Percentiles rank a stretch among this genome's conserved stretches.
Conservation (phyloP, 2,113 vertebrate genomes). For the Saccopteryx bilineata region DNA sequence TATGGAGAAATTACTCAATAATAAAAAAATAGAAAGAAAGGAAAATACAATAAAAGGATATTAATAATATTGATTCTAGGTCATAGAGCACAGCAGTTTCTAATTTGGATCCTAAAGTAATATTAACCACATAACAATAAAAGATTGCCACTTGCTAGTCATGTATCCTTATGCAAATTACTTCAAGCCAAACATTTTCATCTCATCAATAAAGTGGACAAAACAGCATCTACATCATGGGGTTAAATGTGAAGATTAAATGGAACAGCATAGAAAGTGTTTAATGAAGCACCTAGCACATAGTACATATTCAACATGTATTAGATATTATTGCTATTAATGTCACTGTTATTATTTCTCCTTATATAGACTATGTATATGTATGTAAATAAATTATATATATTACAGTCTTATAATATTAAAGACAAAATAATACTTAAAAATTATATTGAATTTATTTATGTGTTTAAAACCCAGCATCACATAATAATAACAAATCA, state of each 20-base stretch:
- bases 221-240: not conserved
- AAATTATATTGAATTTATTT: not conserved
- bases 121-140: not conserved
- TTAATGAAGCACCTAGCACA: not conserved
- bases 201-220: not conserved
- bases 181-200: not conserved
- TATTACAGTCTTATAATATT: not conserved
- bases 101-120: not conserved
- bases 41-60: not conserved
- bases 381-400: not conserved
- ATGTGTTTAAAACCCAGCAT: not conserved
- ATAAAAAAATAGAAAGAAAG: not conserved
- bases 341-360: constrained; percentile 8
- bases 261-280: not conserved
- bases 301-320: not conserved
- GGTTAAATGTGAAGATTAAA: not conserved
- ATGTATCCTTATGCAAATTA: not conserved
- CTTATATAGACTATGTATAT: not conserved
- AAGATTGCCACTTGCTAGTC: not conserved
- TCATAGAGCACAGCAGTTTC: not conserved
- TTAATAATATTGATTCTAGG: not conserved
- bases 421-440: not conserved
- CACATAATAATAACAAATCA: not conserved
- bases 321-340: not conserved
- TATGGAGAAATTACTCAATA: not conserved